phyloP scores from a whole-genome alignment of 2,797 vertebrate species.

The Netta rufina region DNA sequence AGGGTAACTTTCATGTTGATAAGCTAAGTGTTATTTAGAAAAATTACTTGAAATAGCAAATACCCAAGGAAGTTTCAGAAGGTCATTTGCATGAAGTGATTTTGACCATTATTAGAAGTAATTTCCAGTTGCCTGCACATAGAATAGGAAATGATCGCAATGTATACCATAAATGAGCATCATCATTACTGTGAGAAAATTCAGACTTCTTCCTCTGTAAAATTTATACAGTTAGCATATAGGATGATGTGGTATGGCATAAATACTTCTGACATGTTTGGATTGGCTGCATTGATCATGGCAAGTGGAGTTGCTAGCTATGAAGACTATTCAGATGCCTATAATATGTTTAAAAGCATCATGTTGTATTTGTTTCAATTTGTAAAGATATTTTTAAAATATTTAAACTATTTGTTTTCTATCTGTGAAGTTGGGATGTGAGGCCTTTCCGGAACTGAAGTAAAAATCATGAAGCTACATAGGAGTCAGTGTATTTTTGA shows the following conservation, averaged over 20 bases:
- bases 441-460: background rate
- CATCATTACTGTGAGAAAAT: slow-evolving; percentile 21
- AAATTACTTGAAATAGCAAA: background rate
- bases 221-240: background rate
- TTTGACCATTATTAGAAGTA: background rate
- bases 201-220: background rate
- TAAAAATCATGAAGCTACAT: background rate
- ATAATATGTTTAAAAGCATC: background rate
- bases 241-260: background rate
- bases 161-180: background rate
- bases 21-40: background rate
- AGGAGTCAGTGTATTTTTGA: background rate
- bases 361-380: slow-evolving; percentile 3
- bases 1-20: background rate
- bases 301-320: background rate
- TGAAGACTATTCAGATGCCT: slow-evolving; percentile 28
- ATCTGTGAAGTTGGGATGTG: background rate
- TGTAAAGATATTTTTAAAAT: background rate
- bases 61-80: background rate
- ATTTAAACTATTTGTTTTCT: slow-evolving; percentile 8
- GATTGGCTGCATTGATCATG: slow-evolving; percentile 26
- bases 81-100: background rate
- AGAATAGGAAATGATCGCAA: background rate
- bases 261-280: slow-evolving; percentile 35
- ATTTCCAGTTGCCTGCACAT: background rate